These are phyloP conservation scores for Sebastes cheni DNA, from an alignment of 2,797 vertebrate species.

Conservation along the genomic window DNA sequence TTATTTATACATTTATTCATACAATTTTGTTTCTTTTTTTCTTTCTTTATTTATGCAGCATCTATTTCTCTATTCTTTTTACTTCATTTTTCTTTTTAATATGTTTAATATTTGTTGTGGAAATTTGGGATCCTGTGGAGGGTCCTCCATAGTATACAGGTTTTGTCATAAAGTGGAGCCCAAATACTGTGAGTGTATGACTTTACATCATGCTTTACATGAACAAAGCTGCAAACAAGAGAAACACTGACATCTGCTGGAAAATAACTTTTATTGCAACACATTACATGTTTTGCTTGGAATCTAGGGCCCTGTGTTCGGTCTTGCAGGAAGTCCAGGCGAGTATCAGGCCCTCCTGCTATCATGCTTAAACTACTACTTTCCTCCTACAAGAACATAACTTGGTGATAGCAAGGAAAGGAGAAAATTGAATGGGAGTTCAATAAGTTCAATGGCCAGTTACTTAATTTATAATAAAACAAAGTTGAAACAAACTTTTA, in stretches of 20 bases:
- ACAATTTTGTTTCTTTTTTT: too few species aligned
- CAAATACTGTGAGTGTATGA: not conserved
- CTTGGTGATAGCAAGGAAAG: not conserved
- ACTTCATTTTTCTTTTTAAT: too few species aligned
- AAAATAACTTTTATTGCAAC: not conserved
- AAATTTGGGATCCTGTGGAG: too few species aligned
- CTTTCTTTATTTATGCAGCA: too few species aligned
- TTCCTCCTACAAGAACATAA: not conserved
- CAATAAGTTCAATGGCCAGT: not conserved
- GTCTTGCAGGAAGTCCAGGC: not conserved
- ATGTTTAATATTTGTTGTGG: too few species aligned
- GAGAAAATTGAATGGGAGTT: not conserved
- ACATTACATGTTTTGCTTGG: accelerated
- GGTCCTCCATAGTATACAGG: not conserved
- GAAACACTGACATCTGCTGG: slow-evolving; percentile 68
- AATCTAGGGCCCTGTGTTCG: accelerated
- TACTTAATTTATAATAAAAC: not conserved
- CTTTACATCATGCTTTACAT: too few species aligned
- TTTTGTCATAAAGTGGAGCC: not conserved
- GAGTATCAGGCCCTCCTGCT: not conserved
- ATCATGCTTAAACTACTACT: not conserved
- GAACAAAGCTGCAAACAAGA: not conserved
- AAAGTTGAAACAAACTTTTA: too few species aligned
- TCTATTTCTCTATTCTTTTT: too few species aligned
- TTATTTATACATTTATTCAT: too few species aligned